Conservation (phyloP, 2,113 vertebrate genomes). For the Anoplopoma fimbria region DNA sequence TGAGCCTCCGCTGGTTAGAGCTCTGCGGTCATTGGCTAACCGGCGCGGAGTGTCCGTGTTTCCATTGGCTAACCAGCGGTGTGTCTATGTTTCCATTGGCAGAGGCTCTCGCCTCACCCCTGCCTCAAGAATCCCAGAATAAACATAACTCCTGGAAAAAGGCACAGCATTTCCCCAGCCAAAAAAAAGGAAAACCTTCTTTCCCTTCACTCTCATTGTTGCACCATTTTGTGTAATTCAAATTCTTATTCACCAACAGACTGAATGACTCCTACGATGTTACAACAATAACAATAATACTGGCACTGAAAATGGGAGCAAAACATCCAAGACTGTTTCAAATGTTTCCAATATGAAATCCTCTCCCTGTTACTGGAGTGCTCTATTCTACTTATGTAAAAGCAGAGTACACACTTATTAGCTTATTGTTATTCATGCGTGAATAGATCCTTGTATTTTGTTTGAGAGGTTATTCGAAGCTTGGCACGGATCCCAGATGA, state of each 20-base stretch:
- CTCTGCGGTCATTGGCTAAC: constrained; percentile 80
- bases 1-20: constrained; percentile 40
- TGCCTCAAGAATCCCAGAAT: constrained; percentile 75
- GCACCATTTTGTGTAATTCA: constrained; percentile 60
- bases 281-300: not conserved
- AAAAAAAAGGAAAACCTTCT: constrained; percentile 69
- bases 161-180: constrained; percentile 62
- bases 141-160: constrained; percentile 82
- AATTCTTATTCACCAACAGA: constrained; percentile 19
- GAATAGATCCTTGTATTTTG: constrained; percentile 33
- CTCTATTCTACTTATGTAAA: not conserved
- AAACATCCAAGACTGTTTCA: not conserved
- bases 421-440: constrained; percentile 10
- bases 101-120: constrained; percentile 65
- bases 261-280: not conserved
- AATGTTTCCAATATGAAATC: constrained; percentile 11
- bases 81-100: constrained; percentile 83
- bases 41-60: constrained; percentile 69
- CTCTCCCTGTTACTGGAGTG: not conserved
- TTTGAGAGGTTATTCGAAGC: constrained; percentile 19
- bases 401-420: constrained; percentile 20
- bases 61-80: constrained; percentile 74
- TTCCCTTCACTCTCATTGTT: constrained; percentile 63
- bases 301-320: not conserved
- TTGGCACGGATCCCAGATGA: constrained; percentile 34